A percentile compares a stretch with the other conserved stretches of the same genome.
phyloP scores from a whole-genome alignment of 2,797 vertebrate species.

The Sebastolobus alascanus region DNA sequence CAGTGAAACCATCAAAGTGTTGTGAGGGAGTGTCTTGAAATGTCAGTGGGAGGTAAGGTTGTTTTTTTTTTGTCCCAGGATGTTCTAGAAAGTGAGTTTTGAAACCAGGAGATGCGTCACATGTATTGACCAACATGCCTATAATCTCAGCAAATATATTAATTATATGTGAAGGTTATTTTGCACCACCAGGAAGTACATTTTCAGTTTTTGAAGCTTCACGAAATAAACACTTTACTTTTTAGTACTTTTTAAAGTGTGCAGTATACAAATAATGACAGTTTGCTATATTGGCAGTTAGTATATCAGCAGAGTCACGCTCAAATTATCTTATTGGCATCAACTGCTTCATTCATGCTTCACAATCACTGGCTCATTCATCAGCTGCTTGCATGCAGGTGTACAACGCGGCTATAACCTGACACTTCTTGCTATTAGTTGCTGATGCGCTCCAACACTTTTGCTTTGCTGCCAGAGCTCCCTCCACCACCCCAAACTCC shows the following conservation, averaged over 20 bases:
- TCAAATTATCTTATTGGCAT: background rate
- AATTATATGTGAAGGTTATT: background rate
- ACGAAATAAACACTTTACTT: background rate
- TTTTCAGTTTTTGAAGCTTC: background rate
- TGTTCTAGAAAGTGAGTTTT: constrained; percentile 2
- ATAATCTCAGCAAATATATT: background rate
- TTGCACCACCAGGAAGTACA: background rate
- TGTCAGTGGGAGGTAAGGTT: constrained; percentile 11
- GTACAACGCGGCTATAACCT: background rate
- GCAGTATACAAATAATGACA: background rate
- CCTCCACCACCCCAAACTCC: background rate
- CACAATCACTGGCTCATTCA: background rate
- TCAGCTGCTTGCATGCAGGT: constrained; percentile 1
- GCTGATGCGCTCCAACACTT: background rate
- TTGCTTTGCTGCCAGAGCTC: background rate
- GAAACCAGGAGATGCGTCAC: constrained; percentile 31
- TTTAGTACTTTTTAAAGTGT: background rate
- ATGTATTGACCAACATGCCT: background rate
- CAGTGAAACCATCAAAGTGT: background rate
- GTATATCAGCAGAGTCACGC: background rate
- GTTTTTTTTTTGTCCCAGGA: background rate
- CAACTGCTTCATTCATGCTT: constrained; percentile 16
- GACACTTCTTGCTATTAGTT: background rate
- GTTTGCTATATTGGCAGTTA: background rate
- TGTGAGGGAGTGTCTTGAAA: constrained; percentile 25